Base-by-base conservation (phyloP, 2,888 invertebrate species). In the Drosophila tanythrix region DNA sequence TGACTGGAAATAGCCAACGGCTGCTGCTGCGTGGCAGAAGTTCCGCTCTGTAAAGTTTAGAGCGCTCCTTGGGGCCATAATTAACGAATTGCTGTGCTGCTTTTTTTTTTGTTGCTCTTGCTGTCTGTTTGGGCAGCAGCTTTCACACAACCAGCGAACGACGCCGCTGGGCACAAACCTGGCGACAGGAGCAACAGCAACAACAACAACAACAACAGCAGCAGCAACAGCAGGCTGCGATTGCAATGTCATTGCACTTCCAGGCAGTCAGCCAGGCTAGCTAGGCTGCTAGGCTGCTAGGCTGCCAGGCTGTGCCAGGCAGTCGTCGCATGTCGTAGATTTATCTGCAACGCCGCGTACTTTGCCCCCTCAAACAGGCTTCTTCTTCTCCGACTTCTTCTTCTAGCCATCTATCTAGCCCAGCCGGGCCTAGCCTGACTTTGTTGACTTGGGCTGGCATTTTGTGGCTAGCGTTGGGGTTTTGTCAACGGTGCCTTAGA, bases 401-500 rank as follows among this genome's bases (percentile, higher is more conserved):
- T 27, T 70, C 21, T 73, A 40, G 57, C 64, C 57, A 61, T 75
- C 68, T 76, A 65, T 51, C 68, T 58, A 33, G 51, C 43, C 43
- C 43, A 40, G 58, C 43, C 38, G 13, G 43, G 50, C 33, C 51
- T 61, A 15, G 48, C 59, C 60, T 36, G 29, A 48, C n/a, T 36
- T 50, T 15, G 46, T 61, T n/a, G 60, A 35, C 43, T 58, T 43
- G 60, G 43, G 35, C 40, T 40, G 61, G 56, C 43, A 56, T 62
- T 62, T 62, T 62, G 57, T 48, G 57, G 58, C 50, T 64, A 69
- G 69, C 61, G 43, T 58, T 64, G 63, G 57, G 83, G 83, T 82
- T 85, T 85, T 85, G 87, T 85, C 85, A 85, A 85, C 85, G 77
- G 66, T 71, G 79, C 75, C 65, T 76, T 65, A 70, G 85, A 78